Base-by-base conservation (phyloP, 2,888 invertebrate genomes). In the Stramonita haemastoma region DNA sequence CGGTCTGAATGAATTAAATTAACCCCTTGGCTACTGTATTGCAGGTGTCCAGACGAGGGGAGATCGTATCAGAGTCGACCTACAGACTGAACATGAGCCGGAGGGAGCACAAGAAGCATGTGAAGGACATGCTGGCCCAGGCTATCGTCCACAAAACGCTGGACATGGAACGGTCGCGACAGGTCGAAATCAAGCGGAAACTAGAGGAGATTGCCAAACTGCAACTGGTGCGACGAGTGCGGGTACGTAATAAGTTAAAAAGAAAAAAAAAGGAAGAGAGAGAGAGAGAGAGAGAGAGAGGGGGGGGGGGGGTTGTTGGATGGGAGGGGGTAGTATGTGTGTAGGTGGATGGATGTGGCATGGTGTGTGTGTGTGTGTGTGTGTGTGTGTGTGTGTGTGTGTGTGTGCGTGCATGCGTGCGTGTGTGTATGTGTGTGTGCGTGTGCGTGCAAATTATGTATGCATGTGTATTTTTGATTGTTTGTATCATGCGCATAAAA, bases 131-230 rank as follows among this genome's bases (percentile, higher is more conserved):
- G 86, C 93, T 96, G 34, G 95, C 96, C 8, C 95, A 96, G 92
- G 96, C 96, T 32, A 96, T 96, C 29, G 95, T 96, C 19, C 94
- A 96, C 91, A 96, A 96, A 90, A 95, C 95, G 0, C 93, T 96
- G n/a, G 95, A 95, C 90, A 92, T 96, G 84, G 95, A 96, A 90
- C 91, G 95, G 57, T 92, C 92, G 56, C 91, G 95, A 87, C 95
- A 95, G 89, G 94, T 94, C 6, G 94, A 94, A 88, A 95, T 96
- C 36, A 93, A 94, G 81, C 92, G 93, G 77, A 95, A 95, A 89
- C 92, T 96, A 34, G 96, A 96, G 88, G 96, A 96, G 90, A 96
- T 96, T 57, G 93, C 95, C 0, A 96, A 96, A 89, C 94, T 96
- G 73, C 96, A 96, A 91, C 92, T 95, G 29, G 96, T 96, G 32